Evolutionary conservation across 2,888 invertebrate genomes (phyloP).

Genomic region (Microctonus aethiopoides): DNA sequence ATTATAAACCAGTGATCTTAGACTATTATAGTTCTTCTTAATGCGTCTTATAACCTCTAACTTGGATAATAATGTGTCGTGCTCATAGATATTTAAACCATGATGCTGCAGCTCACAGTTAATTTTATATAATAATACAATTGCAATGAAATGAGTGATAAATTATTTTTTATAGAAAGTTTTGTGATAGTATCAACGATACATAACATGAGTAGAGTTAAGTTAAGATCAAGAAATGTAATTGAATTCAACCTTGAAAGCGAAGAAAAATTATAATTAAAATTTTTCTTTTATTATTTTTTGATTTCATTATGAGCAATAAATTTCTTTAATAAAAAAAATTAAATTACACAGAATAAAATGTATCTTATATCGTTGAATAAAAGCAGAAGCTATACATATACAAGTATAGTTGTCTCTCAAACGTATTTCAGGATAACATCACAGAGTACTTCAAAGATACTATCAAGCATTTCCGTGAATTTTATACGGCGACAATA

Average conservation of each 20-base stretch:
- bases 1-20: constrained; percentile 35
- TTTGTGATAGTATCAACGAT: too few species aligned
- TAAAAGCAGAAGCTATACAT: neutral
- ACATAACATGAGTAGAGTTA: too few species aligned
- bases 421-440: constrained; percentile 26
- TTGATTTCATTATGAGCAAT: too few species aligned
- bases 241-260: too few species aligned
- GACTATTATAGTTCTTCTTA: constrained; percentile 20
- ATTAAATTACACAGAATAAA: too few species aligned
- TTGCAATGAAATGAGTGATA: constrained; percentile 45
- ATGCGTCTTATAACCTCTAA: neutral
- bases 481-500: constrained; percentile 40
- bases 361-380: too few species aligned
- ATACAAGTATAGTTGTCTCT: neutral
- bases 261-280: too few species aligned
- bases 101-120: too few species aligned
- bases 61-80: constrained; percentile 34
- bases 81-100: constrained; percentile 37
- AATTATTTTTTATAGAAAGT: too few species aligned
- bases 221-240: too few species aligned
- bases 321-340: too few species aligned
- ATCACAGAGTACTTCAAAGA: constrained; percentile 30
- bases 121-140: constrained; percentile 45
- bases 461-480: constrained; percentile 37
- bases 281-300: too few species aligned